Conservation (phyloP, 1,140 invertebrate species). For the Drosophila kurseongensis region DNA sequence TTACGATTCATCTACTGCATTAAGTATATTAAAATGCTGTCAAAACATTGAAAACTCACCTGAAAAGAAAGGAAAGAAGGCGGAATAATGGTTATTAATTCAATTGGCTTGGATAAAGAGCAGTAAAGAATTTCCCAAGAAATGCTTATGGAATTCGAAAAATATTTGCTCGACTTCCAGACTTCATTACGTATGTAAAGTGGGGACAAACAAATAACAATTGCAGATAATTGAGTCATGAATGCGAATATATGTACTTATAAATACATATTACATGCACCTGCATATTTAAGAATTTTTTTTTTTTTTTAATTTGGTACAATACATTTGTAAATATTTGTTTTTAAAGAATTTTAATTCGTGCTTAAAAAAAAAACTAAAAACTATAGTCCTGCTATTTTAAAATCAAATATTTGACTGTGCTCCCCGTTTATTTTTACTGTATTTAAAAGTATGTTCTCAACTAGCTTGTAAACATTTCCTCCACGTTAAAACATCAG, state of each 20-base stretch:
- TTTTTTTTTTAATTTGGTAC: background rate
- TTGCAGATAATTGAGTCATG: conserved; percentile 33
- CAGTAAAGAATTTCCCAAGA: conserved; percentile 9
- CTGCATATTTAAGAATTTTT: background rate
- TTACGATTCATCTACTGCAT: conserved; percentile 10
- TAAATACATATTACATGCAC: background rate
- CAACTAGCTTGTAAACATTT: too few species aligned
- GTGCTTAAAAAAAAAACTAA: too few species aligned
- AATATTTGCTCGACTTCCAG: conserved; percentile 27
- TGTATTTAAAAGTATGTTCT: too few species aligned
- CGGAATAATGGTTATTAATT: conserved; percentile 34
- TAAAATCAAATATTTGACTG: too few species aligned
- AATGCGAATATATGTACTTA: conserved; percentile 13
- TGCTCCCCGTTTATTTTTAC: too few species aligned
- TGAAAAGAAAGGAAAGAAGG: conserved; percentile 15
- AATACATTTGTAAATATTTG: too few species aligned
- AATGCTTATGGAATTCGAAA: conserved; percentile 12
- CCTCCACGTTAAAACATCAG: too few species aligned
- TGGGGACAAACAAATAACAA: conserved; percentile 26
- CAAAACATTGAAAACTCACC: conserved; percentile 36
- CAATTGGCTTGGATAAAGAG: background rate
- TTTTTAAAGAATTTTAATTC: too few species aligned
- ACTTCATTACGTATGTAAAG: conserved; percentile 35
- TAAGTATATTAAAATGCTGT: background rate
- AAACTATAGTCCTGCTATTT: too few species aligned